Evolutionary conservation across 1,140 invertebrate genomes (phyloP).

Genomic region (Maniola jurtina): DNA sequence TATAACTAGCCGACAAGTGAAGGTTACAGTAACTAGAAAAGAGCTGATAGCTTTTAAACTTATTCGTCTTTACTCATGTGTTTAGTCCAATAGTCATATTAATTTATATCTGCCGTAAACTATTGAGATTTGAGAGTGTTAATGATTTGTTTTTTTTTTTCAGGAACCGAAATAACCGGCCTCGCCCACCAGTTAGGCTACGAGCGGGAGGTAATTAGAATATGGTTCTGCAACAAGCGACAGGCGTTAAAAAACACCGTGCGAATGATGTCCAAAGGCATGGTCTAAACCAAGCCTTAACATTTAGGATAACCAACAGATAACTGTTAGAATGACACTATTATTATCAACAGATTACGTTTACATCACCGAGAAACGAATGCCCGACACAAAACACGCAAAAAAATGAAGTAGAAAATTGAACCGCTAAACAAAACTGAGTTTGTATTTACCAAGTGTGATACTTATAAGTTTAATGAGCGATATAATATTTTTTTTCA

Average conservation of each 20-base stretch:
- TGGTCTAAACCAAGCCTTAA: slow-evolving; percentile 69
- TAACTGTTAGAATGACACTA: background rate
- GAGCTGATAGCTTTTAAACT: too few relatives aligned
- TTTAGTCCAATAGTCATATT: too few relatives aligned
- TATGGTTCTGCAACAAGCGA: slow-evolving; percentile 99
- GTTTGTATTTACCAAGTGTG: background rate
- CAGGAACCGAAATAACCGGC: slow-evolving; percentile 97
- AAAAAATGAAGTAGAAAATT: background rate
- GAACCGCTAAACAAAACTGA: background rate
- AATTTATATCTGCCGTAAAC: too few relatives aligned
- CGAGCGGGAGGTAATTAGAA: slow-evolving; percentile 97
- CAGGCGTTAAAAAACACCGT: slow-evolving; percentile 98
- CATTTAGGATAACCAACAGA: slow-evolving; percentile 9
- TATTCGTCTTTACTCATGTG: too few relatives aligned
- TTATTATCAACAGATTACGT: slow-evolving; percentile 10
- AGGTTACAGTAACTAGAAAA: too few relatives aligned
- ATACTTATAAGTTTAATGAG: background rate
- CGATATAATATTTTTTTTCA: too few relatives aligned
- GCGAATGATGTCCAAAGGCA: slow-evolving; percentile 92
- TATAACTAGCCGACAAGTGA: too few relatives aligned
- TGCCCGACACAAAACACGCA: background rate
- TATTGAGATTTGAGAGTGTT: too few relatives aligned
- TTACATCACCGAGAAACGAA: background rate
- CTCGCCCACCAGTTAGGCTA: slow-evolving; percentile 96
- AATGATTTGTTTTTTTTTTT: slow-evolving; percentile 31